Evolutionary conservation across 2,797 vertebrate genomes (phyloP).

Genomic region (Sebastolobus altivelis): DNA sequence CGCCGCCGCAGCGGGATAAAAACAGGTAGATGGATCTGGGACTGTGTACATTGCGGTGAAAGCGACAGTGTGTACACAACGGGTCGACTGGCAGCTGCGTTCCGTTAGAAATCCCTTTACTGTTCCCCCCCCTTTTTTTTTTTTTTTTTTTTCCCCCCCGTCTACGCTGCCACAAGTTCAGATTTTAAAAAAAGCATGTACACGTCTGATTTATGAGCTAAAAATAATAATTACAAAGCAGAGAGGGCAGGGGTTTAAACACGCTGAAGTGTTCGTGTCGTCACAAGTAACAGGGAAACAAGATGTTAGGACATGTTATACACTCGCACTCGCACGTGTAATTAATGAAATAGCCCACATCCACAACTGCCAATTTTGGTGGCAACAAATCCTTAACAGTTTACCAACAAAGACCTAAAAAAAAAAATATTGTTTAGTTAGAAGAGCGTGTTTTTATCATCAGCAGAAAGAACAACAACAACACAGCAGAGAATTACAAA

Average conservation of each 20-base stretch:
- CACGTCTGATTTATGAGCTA: not conserved
- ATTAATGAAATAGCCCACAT: slow-evolving; percentile 25
- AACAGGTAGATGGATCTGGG: slow-evolving; percentile 55
- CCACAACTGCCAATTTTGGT: slow-evolving; percentile 15
- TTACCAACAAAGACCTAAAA: not conserved
- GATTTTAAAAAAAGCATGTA: not conserved
- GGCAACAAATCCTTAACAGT: slow-evolving; percentile 45
- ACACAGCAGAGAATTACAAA: not conserved
- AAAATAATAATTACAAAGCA: slow-evolving; percentile 10
- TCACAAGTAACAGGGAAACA: not conserved
- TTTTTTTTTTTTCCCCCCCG: not conserved
- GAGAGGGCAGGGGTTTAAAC: not conserved
- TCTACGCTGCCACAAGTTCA: not conserved
- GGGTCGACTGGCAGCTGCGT: slow-evolving; percentile 48
- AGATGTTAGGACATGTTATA: not conserved
- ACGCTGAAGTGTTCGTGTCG: not conserved
- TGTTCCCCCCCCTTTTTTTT: not conserved
- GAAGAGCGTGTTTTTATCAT: not conserved
- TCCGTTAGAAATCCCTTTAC: slow-evolving; percentile 44
- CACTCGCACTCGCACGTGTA: not conserved
- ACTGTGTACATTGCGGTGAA: slow-evolving; percentile 64
- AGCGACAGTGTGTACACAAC: slow-evolving; percentile 66
- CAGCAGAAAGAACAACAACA: not conserved
- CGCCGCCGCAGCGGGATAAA: slow-evolving; percentile 57
- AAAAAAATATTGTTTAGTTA: not conserved